Conservation (phyloP, 2,888 invertebrate genomes). For the Diaperis boleti region DNA sequence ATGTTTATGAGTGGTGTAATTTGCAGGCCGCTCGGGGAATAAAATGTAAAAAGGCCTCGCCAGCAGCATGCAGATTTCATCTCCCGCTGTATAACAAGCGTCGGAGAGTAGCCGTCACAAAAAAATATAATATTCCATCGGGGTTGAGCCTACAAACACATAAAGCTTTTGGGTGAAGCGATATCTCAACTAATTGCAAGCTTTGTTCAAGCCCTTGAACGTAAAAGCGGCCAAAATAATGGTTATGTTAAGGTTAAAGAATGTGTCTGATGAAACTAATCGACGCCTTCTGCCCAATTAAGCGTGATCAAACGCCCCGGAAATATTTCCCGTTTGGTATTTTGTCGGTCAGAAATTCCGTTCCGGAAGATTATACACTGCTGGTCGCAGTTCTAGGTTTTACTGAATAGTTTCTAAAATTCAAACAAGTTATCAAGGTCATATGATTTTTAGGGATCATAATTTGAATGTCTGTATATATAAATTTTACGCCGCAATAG, state of each 20-base stretch:
- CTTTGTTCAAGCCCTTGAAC: constrained; percentile 22
- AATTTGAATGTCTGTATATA: too few relatives aligned
- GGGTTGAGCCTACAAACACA: constrained; percentile 11
- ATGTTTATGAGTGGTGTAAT: neutral
- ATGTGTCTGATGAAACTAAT: constrained; percentile 23
- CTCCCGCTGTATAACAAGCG: neutral
- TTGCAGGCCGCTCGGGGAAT: neutral
- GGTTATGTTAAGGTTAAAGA: constrained; percentile 24
- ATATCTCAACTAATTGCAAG: constrained; percentile 34
- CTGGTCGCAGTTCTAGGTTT: too few relatives aligned
- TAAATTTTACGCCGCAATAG: too few relatives aligned
- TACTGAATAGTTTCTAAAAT: too few relatives aligned
- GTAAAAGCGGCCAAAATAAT: constrained; percentile 19
- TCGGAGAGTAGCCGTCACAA: neutral
- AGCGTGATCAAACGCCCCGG: constrained; percentile 1
- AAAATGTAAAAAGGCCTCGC: neutral
- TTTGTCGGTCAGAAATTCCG: neutral
- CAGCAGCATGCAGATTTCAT: constrained; percentile 8
- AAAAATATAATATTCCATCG: constrained; percentile 4
- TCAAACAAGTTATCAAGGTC: too few relatives aligned
- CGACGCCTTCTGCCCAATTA: constrained; percentile 38
- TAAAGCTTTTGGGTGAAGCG: constrained; percentile 25
- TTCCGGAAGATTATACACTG: too few relatives aligned
- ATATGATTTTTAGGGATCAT: too few relatives aligned
- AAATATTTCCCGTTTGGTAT: constrained; percentile 14